Percentiles rank a stretch among this genome's conserved stretches.
These are phyloP conservation scores for Diacarnus erythraeanus DNA, from an alignment of 37 sponge, comb jelly and placozoan genomes.

Conservation along the genomic window DNA sequence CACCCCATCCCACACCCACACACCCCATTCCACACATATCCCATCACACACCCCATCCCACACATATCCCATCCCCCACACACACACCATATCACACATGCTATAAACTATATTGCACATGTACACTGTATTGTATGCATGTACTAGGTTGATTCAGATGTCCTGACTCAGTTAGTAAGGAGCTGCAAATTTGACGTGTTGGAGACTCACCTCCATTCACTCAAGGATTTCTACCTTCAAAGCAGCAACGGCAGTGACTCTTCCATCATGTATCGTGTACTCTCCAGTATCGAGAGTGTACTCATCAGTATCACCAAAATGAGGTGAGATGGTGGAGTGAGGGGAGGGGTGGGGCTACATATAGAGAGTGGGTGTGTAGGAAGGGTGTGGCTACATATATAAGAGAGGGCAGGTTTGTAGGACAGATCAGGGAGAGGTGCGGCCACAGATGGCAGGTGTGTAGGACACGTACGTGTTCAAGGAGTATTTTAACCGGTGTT, in stretches of 20 bases:
- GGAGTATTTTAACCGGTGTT: not conserved
- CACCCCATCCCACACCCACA: no score
- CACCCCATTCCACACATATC: no score
- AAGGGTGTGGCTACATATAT: not conserved
- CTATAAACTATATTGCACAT: no score
- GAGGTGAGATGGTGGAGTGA: not conserved
- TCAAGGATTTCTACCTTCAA: conserved; percentile 28
- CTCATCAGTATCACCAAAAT: conserved; percentile 25
- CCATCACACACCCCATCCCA: no score
- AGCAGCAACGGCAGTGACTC: not conserved
- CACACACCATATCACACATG: no score
- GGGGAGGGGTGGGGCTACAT: not conserved
- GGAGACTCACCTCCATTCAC: conserved; percentile 24
- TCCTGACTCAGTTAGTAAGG: conserved; percentile 20
- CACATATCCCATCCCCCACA: no score
- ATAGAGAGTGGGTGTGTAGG: not conserved
- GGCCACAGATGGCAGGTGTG: not conserved
- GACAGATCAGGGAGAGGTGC: no score
- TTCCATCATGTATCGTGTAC: not conserved
- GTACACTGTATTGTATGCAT: no score
- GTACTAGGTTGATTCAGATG: conserved; percentile 24
- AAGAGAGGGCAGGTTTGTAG: not conserved
- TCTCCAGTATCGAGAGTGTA: conserved; percentile 25
- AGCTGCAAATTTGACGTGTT: conserved; percentile 7
- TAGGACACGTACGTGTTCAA: not conserved